Percentiles rank a stretch among this genome's conserved stretches.
Evolutionary conservation across 2,888 invertebrate genomes (phyloP).

Genomic region (Chrysina gloriosa): DNA sequence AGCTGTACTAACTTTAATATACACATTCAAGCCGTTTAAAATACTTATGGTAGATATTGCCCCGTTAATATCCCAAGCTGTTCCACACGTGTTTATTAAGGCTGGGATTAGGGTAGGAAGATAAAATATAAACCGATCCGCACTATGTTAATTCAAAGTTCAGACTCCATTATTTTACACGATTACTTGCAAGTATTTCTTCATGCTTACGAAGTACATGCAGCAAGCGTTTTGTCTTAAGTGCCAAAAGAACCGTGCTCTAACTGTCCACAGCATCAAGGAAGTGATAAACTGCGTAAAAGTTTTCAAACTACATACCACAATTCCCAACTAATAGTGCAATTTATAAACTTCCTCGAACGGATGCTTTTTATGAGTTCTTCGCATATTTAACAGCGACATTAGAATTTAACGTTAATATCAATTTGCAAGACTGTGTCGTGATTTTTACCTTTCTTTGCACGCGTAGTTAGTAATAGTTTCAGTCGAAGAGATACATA

Average conservation of each 20-base stretch:
- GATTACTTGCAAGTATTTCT: too few relatives aligned
- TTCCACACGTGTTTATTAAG: too few relatives aligned
- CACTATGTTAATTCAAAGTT: too few relatives aligned
- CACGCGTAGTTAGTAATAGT: background rate
- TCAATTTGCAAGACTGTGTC: constrained; percentile 17
- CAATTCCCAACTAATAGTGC: constrained; percentile 2
- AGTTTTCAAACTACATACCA: constrained; percentile 12
- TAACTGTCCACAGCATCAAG: constrained; percentile 8
- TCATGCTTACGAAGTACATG: too few relatives aligned
- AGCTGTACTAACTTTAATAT: too few relatives aligned
- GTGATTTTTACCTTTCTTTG: background rate
- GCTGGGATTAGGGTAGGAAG: too few relatives aligned
- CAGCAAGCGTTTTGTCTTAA: constrained; percentile 3
- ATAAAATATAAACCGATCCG: too few relatives aligned
- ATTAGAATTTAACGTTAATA: constrained; percentile 17
- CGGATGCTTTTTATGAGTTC: background rate
- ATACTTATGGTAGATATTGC: too few relatives aligned
- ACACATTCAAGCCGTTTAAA: too few relatives aligned
- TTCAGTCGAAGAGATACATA: constrained; percentile 6
- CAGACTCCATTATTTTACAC: too few relatives aligned
- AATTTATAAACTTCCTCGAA: constrained; percentile 11
- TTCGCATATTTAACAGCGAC: constrained; percentile 11
- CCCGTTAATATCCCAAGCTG: too few relatives aligned
- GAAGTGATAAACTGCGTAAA: constrained; percentile 5
- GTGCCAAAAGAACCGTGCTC: background rate